Percentiles rank a stretch among this genome's conserved stretches.
Evolutionary conservation across 2,888 invertebrate genomes (phyloP).

Genomic region (Lasius fuliginosus): DNA sequence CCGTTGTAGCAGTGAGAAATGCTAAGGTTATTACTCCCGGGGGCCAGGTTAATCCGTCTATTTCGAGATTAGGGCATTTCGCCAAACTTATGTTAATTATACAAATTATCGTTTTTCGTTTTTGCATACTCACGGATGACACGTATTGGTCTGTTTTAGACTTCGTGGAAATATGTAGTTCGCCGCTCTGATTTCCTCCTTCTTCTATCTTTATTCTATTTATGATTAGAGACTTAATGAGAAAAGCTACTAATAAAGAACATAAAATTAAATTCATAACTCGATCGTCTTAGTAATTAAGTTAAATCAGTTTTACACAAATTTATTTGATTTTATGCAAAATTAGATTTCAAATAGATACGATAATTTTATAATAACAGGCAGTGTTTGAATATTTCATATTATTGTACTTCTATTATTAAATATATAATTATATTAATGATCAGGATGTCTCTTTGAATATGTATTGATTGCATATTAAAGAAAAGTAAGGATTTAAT

Average conservation of each 20-base stretch:
- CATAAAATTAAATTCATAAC: not conserved
- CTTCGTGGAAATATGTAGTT: not conserved
- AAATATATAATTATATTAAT: not conserved
- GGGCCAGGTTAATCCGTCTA: constrained; percentile 78
- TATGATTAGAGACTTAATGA: not conserved
- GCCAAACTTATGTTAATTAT: constrained; percentile 85
- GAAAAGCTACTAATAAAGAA: not conserved
- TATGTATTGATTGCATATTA: not conserved
- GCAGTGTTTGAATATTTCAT: not conserved
- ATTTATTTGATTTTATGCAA: not conserved
- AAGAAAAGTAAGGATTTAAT: not conserved
- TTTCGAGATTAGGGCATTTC: constrained; percentile 82
- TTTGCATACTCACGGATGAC: constrained; percentile 22
- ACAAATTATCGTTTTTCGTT: constrained; percentile 80
- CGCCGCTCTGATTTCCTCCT: not conserved
- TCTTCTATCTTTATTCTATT: not conserved
- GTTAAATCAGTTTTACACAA: not conserved
- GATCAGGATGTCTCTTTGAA: not conserved
- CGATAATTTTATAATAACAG: not conserved
- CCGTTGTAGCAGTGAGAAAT: constrained; percentile 74
- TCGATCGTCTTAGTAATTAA: not conserved
- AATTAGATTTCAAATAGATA: not conserved
- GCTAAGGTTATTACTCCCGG: constrained; percentile 84
- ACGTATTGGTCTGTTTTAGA: constrained; percentile 14
- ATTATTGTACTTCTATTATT: not conserved